Conservation (phyloP, 2,113 vertebrate genomes). For the Rattus rattus region DNA sequence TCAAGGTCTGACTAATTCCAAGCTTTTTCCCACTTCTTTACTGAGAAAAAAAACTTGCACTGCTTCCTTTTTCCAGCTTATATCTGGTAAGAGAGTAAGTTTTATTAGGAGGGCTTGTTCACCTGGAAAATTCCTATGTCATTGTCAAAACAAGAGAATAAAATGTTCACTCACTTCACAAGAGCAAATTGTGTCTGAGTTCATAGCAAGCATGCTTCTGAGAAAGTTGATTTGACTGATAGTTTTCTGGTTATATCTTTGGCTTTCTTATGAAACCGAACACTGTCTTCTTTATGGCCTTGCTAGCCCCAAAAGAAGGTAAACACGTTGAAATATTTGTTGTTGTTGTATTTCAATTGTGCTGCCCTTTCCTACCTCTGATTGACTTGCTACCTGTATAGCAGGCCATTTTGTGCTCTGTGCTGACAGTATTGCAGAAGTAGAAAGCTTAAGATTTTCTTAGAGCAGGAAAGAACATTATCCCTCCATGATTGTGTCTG, state of each 20-base stretch:
- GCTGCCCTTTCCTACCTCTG: conserved; percentile 17
- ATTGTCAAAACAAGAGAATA: conserved; percentile 64
- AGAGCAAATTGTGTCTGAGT: conserved; percentile 60
- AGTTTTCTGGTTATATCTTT: conserved; percentile 55
- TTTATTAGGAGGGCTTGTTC: conserved; percentile 67
- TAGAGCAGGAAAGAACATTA: background rate
- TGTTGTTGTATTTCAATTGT: conserved; percentile 57
- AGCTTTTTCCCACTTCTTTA: background rate
- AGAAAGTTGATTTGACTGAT: conserved; percentile 67
- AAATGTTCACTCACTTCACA: conserved; percentile 55
- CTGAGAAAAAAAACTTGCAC: background rate
- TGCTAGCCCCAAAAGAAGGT: conserved; percentile 31
- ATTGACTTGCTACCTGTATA: conserved; percentile 57
- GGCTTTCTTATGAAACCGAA: conserved; percentile 47
- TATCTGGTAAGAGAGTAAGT: background rate
- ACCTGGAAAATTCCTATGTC: conserved; percentile 50
- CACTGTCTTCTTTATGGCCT: conserved; percentile 26
- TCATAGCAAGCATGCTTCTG: conserved; percentile 26
- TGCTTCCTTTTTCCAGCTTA: background rate
- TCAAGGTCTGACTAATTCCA: background rate
- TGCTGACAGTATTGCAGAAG: conserved; percentile 40
- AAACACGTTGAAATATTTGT: conserved; percentile 46
- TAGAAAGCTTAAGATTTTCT: conserved; percentile 27
- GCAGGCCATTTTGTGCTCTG: conserved; percentile 6
- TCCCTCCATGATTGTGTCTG: background rate